phyloP scores from a whole-genome alignment of 2,888 invertebrate genomes.

The Aricia artaxerxes region DNA sequence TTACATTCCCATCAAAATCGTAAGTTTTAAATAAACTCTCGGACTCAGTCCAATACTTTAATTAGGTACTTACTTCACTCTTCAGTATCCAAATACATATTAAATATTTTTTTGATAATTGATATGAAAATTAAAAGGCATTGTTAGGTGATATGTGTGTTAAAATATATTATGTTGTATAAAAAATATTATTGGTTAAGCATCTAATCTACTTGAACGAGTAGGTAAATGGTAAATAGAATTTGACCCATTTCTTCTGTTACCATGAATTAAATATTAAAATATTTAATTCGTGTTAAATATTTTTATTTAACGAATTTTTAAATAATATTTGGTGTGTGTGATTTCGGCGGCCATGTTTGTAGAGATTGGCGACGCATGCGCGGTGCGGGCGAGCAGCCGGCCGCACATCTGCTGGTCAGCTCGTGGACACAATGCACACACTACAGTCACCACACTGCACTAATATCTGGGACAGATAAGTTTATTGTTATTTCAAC shows the following conservation, averaged over 20 bases:
- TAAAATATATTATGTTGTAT: no score
- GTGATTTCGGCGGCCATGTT: slow-evolving; percentile 59
- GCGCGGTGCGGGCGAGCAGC: slow-evolving; percentile 63
- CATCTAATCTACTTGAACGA: not conserved
- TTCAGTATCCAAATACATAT: no score
- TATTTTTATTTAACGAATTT: not conserved
- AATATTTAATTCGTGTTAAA: not conserved
- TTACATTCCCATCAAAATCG: no score
- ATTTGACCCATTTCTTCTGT: not conserved
- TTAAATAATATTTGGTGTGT: slow-evolving; percentile 31
- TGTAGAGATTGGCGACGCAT: slow-evolving; percentile 60
- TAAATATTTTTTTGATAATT: no score
- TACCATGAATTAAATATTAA: not conserved
- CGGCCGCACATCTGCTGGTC: slow-evolving; percentile 78
- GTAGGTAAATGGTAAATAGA: not conserved
- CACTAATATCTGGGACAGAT: not conserved
- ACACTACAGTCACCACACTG: slow-evolving; percentile 40
- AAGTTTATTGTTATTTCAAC: not conserved
- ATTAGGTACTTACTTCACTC: no score
- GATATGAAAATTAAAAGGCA: no score
- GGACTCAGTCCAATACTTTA: no score
- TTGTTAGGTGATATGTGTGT: no score
- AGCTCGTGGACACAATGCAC: slow-evolving; percentile 75
- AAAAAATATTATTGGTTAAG: no score
- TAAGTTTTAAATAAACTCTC: no score